Conservation (phyloP, 2,888 invertebrate species). For the Gymnoscelis rufifasciata region DNA sequence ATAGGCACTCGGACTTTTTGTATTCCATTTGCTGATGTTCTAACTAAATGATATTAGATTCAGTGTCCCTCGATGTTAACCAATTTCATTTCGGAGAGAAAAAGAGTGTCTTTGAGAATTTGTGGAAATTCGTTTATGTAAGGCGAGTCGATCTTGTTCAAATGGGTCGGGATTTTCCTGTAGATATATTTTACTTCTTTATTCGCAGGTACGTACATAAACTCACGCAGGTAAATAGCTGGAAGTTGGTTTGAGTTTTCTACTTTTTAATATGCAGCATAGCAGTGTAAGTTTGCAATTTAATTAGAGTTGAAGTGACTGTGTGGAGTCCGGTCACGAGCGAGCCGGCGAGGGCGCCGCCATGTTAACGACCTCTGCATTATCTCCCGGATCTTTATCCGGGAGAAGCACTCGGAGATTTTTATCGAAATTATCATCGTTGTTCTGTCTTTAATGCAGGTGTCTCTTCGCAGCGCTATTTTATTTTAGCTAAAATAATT, state of each 20-base stretch:
- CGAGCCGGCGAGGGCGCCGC: conserved; percentile 17
- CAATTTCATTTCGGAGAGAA: conserved; percentile 29
- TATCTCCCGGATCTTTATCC: conserved; percentile 37
- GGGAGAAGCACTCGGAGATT: conserved; percentile 2
- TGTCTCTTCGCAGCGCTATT: no score
- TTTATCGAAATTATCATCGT: no score
- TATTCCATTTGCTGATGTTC: conserved; percentile 45
- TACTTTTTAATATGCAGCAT: conserved; percentile 48
- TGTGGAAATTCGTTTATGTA: background rate
- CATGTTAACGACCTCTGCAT: conserved; percentile 41
- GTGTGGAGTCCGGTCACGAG: conserved; percentile 45
- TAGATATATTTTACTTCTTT: no score
- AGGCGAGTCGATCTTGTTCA: background rate
- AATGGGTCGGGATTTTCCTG: background rate
- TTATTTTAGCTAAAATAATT: no score
- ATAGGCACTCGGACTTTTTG: conserved; percentile 49
- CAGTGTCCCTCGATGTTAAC: conserved; percentile 23
- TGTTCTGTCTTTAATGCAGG: no score
- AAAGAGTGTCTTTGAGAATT: conserved; percentile 4
- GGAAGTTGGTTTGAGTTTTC: conserved; percentile 52
- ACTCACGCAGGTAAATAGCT: no score
- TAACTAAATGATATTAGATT: conserved; percentile 35
- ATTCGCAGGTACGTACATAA: conserved; percentile 13
- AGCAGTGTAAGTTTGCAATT: conserved; percentile 55
- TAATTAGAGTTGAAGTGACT: conserved; percentile 53